A percentile compares a stretch with the other conserved stretches of the same genome.
Conservation (phyloP, 1,140 invertebrate species). For the Diachasma alloeum region DNA sequence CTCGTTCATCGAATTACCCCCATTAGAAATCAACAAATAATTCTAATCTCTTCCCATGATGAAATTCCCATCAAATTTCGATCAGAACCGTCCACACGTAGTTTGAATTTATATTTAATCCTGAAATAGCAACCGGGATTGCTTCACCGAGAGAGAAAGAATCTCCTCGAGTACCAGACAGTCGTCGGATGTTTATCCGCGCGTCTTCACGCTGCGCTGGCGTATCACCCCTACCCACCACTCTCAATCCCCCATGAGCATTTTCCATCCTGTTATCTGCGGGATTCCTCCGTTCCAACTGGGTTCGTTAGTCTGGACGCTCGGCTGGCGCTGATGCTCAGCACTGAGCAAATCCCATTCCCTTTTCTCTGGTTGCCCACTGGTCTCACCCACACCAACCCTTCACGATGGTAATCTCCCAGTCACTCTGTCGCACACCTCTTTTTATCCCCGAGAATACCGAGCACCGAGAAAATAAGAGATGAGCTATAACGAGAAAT, state of each 20-base stretch:
- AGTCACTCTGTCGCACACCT: conserved; percentile 13
- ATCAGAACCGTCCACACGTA: conserved; percentile 8
- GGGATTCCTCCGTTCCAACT: conserved; percentile 38
- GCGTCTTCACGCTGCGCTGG: neutral
- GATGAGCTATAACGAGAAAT: neutral
- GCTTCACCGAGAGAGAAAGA: neutral
- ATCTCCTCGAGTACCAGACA: neutral
- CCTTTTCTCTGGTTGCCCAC: conserved; percentile 23
- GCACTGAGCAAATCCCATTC: neutral
- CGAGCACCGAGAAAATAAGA: conserved; percentile 18
- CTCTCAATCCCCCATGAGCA: conserved; percentile 29
- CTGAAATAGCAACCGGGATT: neutral
- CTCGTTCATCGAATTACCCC: too few relatives aligned
- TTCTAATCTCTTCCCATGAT: too few relatives aligned
- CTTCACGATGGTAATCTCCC: conserved; percentile 28
- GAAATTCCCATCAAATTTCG: too few relatives aligned
- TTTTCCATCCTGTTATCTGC: conserved; percentile 50
- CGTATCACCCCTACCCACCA: neutral
- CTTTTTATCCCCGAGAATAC: conserved; percentile 12
- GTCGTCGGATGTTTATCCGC: conserved; percentile 24
- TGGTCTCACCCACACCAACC: conserved; percentile 37
- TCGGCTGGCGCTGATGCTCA: conserved; percentile 37
- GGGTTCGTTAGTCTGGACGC: conserved; percentile 46
- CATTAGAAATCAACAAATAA: too few relatives aligned
- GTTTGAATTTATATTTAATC: neutral